A percentile compares a stretch with the other conserved stretches of the same genome.
Evolutionary conservation across 2,797 vertebrate species (phyloP).

Genomic region (Chrosomus eos): DNA sequence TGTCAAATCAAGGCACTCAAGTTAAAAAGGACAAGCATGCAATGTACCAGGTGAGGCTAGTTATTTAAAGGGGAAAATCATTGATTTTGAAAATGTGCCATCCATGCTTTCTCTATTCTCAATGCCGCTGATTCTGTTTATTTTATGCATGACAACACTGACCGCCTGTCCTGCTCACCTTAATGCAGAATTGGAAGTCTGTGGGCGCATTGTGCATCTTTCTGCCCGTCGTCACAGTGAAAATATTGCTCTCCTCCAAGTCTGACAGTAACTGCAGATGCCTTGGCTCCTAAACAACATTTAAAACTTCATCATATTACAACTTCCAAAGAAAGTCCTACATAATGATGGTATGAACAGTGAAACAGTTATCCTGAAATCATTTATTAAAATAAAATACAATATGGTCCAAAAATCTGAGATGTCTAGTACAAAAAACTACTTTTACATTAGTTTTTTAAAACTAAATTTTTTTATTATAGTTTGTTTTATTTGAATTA

Average conservation of each 20-base stretch:
- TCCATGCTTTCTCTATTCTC: background rate
- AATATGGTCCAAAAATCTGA: background rate
- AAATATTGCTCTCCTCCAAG: constrained; percentile 92
- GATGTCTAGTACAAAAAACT: background rate
- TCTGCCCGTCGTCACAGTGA: constrained; percentile 85
- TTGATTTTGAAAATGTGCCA: constrained; percentile 1
- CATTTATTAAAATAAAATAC: background rate
- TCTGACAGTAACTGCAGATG: constrained; percentile 94
- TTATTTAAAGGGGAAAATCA: background rate
- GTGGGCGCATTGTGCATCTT: constrained; percentile 91
- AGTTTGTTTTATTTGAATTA: too few relatives aligned
- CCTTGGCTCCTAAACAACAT: constrained; percentile 86
- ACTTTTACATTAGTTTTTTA: too few relatives aligned
- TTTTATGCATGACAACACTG: background rate
- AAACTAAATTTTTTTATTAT: too few relatives aligned
- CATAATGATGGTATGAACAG: background rate
- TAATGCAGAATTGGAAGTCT: constrained; percentile 95
- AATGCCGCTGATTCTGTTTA: background rate
- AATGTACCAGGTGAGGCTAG: constrained; percentile 14
- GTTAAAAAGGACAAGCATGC: constrained; percentile 39
- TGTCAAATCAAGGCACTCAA: constrained; percentile 43
- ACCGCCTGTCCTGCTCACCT: constrained; percentile 77
- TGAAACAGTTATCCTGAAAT: background rate
- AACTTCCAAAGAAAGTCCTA: background rate
- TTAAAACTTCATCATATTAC: background rate